Base-by-base conservation (phyloP, 2,797 vertebrate genomes). In the Rhinichthys osculus region DNA sequence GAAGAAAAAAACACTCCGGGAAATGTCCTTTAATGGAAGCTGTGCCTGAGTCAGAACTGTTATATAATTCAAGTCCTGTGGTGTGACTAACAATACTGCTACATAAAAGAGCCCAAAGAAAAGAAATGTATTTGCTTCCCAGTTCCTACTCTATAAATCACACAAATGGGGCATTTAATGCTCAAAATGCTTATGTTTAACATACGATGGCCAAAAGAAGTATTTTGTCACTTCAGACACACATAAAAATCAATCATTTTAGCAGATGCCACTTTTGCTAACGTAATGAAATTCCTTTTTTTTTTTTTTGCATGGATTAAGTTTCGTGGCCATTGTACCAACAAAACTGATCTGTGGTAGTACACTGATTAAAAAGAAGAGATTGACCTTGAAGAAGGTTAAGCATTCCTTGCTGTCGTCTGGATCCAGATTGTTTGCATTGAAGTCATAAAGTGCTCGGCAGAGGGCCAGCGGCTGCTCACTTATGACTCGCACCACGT, bases 371-470 rank as follows among this genome's bases (percentile, higher is more conserved):
- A 69, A n/a, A 30, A n/a, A 71, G 44, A 62, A 30, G 10, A 82
- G 9, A 87, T 79, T 88, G 91, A 96, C 98, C 97, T 98, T 99
- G 54, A 93, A 90, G 87, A 98, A 96, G 52, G 93, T 93, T 88
- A 97, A 94, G 91, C 94, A 96, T 77, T 96, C 96, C 91, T 95
- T 94, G 89, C 90, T 93, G 35, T 96, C 95, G 1, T 92, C 93
- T 89, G 93, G 93, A 76, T 95, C 93, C 86, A 95, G 95, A 85
- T 95, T 91, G 72, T 94, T 94, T 16, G 95, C 93, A 73, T 96
- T 95, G 0, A 97, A 97, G 94, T 97, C 93, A 76, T 92, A 96
- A 79, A 97, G 95, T 1, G 96, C 96, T 88, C 95, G 96, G 92
- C 97, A 96, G 14, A 98, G 95, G 1, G 97, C 94, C 4, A 85